These are phyloP conservation scores for Stictonetta naevosa DNA, from an alignment of 2,113 vertebrate genomes.

Conservation along the genomic window DNA sequence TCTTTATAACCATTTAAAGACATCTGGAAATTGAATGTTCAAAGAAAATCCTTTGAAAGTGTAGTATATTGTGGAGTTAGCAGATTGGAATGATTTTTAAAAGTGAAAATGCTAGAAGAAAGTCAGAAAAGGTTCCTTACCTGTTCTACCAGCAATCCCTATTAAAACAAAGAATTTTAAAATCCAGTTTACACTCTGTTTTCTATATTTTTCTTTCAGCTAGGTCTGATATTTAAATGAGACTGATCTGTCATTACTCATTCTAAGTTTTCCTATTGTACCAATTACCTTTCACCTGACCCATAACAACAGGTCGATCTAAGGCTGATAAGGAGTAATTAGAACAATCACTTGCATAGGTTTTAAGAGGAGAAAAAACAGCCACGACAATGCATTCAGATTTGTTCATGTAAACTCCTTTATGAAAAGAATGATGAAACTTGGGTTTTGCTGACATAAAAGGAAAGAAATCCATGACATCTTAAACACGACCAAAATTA, in stretches of 20 bases:
- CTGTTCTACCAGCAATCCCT: conserved; percentile 72
- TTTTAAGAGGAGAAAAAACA: neutral
- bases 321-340: neutral
- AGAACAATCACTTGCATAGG: neutral
- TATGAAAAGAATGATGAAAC: neutral
- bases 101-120: conserved; percentile 63
- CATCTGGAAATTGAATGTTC: conserved; percentile 71
- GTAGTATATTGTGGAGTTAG: conserved; percentile 59
- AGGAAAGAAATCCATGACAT: neutral
- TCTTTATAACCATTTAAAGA: neutral
- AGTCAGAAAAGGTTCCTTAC: conserved; percentile 68
- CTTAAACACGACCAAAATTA: neutral
- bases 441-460: neutral
- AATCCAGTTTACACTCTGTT: conserved; percentile 66
- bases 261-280: neutral
- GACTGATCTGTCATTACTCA: neutral
- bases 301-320: neutral
- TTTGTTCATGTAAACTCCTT: neutral
- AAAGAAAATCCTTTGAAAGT: conserved; percentile 71
- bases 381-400: neutral
- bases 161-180: conserved; percentile 75
- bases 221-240: conserved; percentile 18
- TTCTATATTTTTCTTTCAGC: conserved; percentile 34
- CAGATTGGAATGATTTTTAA: conserved; percentile 64
- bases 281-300: neutral